Conservation (phyloP, 2,797 vertebrate species). For the Crotalus adamanteus region DNA sequence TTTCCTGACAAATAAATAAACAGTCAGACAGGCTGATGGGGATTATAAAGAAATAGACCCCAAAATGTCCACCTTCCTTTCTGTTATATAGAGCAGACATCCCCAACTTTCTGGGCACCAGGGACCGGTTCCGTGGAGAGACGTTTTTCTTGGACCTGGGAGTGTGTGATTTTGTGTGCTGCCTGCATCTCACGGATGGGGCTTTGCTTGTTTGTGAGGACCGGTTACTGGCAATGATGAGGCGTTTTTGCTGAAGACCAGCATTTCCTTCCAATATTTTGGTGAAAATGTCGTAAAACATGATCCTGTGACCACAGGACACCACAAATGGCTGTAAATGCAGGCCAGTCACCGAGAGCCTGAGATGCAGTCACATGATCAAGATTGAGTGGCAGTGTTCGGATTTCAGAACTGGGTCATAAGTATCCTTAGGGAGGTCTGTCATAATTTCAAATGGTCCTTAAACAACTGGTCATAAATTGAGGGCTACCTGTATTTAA, state of each 20-base stretch:
- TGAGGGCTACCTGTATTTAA: background rate
- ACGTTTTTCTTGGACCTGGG: no score
- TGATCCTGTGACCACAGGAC: no score
- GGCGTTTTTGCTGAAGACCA: background rate
- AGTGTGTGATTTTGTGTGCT: no score
- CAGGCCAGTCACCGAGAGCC: background rate
- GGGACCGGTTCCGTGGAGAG: no score
- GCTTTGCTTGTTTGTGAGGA: no score
- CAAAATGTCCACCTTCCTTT: rapidly evolving
- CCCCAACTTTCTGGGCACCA: no score
- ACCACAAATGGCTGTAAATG: background rate
- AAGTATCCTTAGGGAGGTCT: background rate
- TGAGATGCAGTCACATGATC: background rate
- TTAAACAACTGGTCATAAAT: background rate
- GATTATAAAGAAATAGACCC: background rate
- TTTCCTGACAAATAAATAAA: background rate
- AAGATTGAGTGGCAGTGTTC: background rate
- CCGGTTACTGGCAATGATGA: no score
- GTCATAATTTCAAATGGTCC: background rate
- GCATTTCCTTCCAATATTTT: background rate
- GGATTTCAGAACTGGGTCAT: background rate
- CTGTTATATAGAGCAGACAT: rapidly evolving
- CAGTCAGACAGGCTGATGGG: background rate
- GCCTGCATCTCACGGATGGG: no score
- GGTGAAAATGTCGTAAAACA: no score